Base-by-base conservation (phyloP, 2,113 vertebrate genomes). In the Morone chrysops region DNA sequence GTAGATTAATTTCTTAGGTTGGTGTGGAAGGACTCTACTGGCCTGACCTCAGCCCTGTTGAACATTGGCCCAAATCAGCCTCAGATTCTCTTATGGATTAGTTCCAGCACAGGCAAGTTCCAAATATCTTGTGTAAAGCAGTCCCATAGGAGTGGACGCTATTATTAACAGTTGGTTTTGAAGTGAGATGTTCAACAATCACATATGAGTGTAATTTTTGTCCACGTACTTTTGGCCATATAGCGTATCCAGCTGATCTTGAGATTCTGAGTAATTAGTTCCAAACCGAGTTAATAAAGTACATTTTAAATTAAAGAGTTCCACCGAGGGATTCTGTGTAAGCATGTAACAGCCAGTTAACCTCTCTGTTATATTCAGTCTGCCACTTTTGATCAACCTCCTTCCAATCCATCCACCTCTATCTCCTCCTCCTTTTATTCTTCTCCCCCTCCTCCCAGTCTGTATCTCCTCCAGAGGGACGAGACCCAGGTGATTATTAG, bases 401-500 rank as follows among this genome's bases (percentile, higher is more conserved):
- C 63, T 31, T 86, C 50, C 71, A 47, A 31, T 66, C 40, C 61
- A 70, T 50, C 66, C 14, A 51, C 25, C 68, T 84, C 47, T 36
- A 1, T 53, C 73, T 66, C 54, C 68, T 68, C 89, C 75, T 65
- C 60, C 68, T 81, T 62, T 73, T 11, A 45, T 31, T 56, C 71
- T 14, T 16, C 72, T 8, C 38, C 47, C 67, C 47, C 67, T 53
- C 74, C 82, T 43, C 63, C 51, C 67, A 17, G n/a, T 75, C 69
- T 70, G 63, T 51, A 14, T 81, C 76, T 48, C 62, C 72, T 4
- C 54, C 75, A 65, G 20, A 53, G 48, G 78, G 66, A 56, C 73
- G 80, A 73, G 77, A 80, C 78, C 86, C 56, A 70, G 75, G 92
- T 93, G 93, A 96, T 96, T 95, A 95, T 94, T 91, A 93, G 93